phyloP scores from a whole-genome alignment of 2,888 invertebrate genomes.

The Sphaerolaimus hirsutus region DNA sequence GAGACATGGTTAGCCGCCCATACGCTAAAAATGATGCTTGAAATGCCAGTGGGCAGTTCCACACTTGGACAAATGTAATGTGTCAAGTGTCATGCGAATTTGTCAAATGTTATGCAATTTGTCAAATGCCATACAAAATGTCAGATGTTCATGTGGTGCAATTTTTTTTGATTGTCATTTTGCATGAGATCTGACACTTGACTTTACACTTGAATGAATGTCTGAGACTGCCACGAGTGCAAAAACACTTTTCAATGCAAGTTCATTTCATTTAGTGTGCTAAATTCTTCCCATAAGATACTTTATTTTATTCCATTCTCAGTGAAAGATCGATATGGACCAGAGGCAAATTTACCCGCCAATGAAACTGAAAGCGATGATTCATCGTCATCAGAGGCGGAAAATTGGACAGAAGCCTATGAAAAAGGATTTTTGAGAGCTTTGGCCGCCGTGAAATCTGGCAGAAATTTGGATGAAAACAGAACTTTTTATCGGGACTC shows the following conservation, averaged over 20 bases:
- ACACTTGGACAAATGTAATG: too few species aligned
- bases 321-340: constrained; percentile 53
- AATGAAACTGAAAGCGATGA: constrained; percentile 30
- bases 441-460: constrained; percentile 55
- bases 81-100: too few species aligned
- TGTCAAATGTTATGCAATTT: too few species aligned
- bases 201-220: not conserved
- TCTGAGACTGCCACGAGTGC: not conserved
- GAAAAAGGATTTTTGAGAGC: constrained; percentile 71
- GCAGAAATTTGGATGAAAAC: too few species aligned
- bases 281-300: too few species aligned
- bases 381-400: constrained; percentile 31
- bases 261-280: too few species aligned
- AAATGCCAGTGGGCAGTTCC: too few species aligned
- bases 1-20: not conserved
- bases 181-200: not conserved
- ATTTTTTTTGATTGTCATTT: not conserved
- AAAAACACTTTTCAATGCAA: not conserved
- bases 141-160: not conserved
- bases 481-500: not conserved
- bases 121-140: too few species aligned
- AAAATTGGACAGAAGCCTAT: constrained; percentile 37
- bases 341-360: constrained; percentile 30
- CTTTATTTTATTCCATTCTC: constrained; percentile 14
- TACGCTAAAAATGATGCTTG: too few species aligned